Evolutionary conservation across 2,888 invertebrate genomes (phyloP).

Genomic region (Leucozona laternaria): DNA sequence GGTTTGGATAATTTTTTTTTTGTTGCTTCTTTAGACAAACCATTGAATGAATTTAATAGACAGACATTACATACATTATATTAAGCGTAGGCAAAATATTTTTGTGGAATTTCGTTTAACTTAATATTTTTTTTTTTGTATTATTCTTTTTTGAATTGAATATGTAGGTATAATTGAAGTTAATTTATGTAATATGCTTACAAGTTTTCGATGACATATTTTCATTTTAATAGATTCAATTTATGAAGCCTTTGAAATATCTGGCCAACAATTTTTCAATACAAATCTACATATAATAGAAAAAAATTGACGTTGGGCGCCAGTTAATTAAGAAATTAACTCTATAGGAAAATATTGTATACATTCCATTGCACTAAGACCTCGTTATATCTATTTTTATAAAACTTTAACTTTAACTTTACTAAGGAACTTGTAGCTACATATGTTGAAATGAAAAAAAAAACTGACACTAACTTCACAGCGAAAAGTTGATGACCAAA

Average conservation of each 20-base stretch:
- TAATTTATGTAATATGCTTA: not conserved
- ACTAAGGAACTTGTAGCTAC: no score
- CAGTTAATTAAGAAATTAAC: not conserved
- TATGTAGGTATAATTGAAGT: conserved; percentile 1
- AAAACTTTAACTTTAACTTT: no score
- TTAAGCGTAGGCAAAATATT: not conserved
- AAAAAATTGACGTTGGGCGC: not conserved
- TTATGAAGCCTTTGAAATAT: not conserved
- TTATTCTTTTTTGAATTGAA: not conserved
- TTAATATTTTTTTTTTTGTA: not conserved
- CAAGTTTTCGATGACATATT: not conserved
- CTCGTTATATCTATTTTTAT: no score
- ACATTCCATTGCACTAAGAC: no score
- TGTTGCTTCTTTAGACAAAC: not conserved
- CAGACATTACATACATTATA: conserved; percentile 12
- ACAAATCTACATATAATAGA: not conserved
- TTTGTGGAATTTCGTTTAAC: not conserved
- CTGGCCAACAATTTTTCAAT: not conserved
- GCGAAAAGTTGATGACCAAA: no score
- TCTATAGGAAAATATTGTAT: no score
- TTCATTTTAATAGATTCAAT: not conserved
- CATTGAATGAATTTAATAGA: conserved; percentile 15
- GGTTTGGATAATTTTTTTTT: conserved; percentile 25
- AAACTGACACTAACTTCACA: not conserved
- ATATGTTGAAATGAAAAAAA: not conserved